Conservation (phyloP, 92 coral and sea anemone genomes). For the Parazoanthus swiftii region DNA sequence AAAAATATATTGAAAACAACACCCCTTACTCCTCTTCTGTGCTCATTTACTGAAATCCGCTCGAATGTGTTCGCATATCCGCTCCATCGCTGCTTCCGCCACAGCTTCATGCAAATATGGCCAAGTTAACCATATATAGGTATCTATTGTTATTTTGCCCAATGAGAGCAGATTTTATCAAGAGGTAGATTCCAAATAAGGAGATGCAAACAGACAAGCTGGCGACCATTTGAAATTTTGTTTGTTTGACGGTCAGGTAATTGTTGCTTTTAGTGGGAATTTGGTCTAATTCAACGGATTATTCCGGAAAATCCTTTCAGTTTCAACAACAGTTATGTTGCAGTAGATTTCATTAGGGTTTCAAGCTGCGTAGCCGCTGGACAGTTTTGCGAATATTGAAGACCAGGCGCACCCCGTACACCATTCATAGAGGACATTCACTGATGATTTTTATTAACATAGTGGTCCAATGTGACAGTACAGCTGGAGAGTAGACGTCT, state of each 20-base stretch:
- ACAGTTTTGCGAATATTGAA: not conserved
- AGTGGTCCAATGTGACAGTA: not conserved
- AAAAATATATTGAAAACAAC: conserved; percentile 13
- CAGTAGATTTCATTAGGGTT: not conserved
- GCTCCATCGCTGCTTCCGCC: conserved; percentile 41
- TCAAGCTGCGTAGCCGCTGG: not conserved
- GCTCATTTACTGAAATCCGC: conserved; percentile 33
- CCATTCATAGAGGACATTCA: not conserved
- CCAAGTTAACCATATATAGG: conserved; percentile 25
- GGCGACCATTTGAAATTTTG: not conserved
- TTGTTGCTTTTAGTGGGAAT: not conserved
- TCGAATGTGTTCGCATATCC: conserved; percentile 50
- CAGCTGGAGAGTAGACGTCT: not conserved
- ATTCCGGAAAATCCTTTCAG: conserved; percentile 1
- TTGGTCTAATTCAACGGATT: not conserved
- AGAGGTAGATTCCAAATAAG: not conserved
- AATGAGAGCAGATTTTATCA: no score
- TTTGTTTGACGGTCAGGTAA: no score
- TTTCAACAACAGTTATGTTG: conserved; percentile 5
- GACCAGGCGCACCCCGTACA: not conserved
- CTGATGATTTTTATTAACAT: not conserved
- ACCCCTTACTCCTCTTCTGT: conserved; percentile 2
- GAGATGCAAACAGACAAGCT: not conserved
- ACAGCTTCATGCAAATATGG: conserved; percentile 44
- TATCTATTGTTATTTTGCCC: conserved; percentile 20